Conservation (phyloP, 2,888 invertebrate genomes). For the Clitarchus hookeri region DNA sequence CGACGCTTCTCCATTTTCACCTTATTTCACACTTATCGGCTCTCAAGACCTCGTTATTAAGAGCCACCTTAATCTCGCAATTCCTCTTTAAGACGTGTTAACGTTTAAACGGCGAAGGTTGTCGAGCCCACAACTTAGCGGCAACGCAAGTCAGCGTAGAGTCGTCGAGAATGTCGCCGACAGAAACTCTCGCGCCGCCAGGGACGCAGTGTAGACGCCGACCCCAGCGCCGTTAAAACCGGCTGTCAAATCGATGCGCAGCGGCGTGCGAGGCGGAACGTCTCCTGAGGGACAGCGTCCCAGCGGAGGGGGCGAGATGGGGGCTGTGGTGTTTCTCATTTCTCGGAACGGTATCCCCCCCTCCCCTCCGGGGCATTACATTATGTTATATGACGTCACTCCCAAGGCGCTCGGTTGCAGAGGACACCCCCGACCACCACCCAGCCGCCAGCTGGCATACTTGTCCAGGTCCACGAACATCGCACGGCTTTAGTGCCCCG, state of each 20-base stretch:
- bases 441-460: too few relatives aligned
- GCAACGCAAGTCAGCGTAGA: too few relatives aligned
- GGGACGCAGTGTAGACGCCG: neutral
- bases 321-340: constrained; percentile 30
- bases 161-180: neutral
- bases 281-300: constrained; percentile 45
- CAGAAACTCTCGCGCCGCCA: neutral
- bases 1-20: too few relatives aligned
- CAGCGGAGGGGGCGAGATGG: constrained; percentile 45
- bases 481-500: too few relatives aligned
- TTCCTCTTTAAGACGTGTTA: too few relatives aligned
- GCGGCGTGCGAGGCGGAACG: constrained; percentile 35
- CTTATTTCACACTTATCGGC: too few relatives aligned
- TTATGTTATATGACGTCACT: constrained; percentile 25
- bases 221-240: constrained; percentile 30
- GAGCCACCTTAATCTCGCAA: too few relatives aligned
- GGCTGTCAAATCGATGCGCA: constrained; percentile 40
- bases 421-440: neutral
- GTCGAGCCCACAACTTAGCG: too few relatives aligned
- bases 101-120: too few relatives aligned
- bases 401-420: constrained; percentile 6
- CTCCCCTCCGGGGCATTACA: constrained; percentile 25
- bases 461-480: too few relatives aligned
- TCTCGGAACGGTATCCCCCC: constrained; percentile 23
- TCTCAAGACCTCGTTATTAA: too few relatives aligned